Evolutionary conservation across 2,113 vertebrate genomes (phyloP).

Genomic region (Ameiurus melas): DNA sequence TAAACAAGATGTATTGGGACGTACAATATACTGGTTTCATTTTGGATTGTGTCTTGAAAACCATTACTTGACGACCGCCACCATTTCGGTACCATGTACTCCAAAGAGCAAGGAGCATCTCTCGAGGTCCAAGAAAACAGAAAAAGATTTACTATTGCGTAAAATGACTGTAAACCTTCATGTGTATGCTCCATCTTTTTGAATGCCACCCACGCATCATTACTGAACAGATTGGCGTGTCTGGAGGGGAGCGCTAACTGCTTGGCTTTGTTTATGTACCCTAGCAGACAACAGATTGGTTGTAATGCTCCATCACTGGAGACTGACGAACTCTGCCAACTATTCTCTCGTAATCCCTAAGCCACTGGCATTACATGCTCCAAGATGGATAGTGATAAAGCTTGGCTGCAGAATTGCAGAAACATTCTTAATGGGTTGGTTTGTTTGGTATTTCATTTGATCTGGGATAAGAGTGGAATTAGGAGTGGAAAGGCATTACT

Average conservation of each 20-base stretch:
- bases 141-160: not conserved
- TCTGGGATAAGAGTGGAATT: not conserved
- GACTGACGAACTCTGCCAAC: slow-evolving; percentile 23
- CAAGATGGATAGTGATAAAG: slow-evolving; percentile 1
- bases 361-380: slow-evolving; percentile 10
- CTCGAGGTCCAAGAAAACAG: not conserved
- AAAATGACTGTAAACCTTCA: not conserved
- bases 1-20: not conserved
- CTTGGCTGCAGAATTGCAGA: not conserved
- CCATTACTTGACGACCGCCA: not conserved
- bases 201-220: slow-evolving; percentile 22
- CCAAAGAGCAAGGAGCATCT: not conserved
- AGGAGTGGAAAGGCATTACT: not conserved
- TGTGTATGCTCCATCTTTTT: not conserved
- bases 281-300: slow-evolving; percentile 33
- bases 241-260: slow-evolving; percentile 25
- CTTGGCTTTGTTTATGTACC: slow-evolving; percentile 34
- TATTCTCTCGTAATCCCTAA: slow-evolving; percentile 1
- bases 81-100: not conserved
- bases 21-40: not conserved
- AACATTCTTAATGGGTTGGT: not conserved
- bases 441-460: not conserved
- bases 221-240: slow-evolving; percentile 26
- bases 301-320: slow-evolving; percentile 20
- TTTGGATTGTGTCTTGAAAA: not conserved